Conservation (phyloP, 2,888 invertebrate genomes). For the Pecten maximus region DNA sequence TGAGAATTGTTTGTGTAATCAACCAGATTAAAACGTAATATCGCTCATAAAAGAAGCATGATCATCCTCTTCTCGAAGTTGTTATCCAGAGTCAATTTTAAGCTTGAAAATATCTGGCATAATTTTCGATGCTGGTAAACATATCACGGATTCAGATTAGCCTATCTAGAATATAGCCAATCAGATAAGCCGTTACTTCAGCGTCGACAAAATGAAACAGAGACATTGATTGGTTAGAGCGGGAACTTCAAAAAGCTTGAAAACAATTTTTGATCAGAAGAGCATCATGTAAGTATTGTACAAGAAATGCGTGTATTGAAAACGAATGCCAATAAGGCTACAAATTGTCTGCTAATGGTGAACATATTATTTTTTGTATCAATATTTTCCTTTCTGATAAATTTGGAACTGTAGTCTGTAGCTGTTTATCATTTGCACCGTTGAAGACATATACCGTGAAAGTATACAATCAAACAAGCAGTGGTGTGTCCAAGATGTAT, state of each 20-base stretch:
- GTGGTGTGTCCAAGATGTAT: too few species aligned
- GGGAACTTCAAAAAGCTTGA: slow-evolving; percentile 68
- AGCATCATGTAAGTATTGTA: neutral
- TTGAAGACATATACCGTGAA: too few species aligned
- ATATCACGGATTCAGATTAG: neutral
- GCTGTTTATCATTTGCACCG: too few species aligned
- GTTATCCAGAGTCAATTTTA: neutral
- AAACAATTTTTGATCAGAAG: neutral
- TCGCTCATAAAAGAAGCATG: slow-evolving; percentile 11
- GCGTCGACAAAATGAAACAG: neutral
- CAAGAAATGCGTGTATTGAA: too few species aligned
- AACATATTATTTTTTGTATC: too few species aligned
- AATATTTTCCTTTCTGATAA: neutral
- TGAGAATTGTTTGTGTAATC: neutral
- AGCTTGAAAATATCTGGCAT: neutral
- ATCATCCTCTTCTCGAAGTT: neutral
- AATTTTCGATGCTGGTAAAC: neutral
- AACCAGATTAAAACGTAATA: neutral
- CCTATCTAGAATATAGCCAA: neutral
- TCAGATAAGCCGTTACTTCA: neutral
- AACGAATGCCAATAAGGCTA: too few species aligned
- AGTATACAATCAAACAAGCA: too few species aligned
- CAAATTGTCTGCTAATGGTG: too few species aligned
- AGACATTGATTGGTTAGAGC: slow-evolving; percentile 69
- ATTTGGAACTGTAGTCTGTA: too few species aligned